phyloP scores from a whole-genome alignment of 2,113 vertebrate species.

The Sander lucioperca region DNA sequence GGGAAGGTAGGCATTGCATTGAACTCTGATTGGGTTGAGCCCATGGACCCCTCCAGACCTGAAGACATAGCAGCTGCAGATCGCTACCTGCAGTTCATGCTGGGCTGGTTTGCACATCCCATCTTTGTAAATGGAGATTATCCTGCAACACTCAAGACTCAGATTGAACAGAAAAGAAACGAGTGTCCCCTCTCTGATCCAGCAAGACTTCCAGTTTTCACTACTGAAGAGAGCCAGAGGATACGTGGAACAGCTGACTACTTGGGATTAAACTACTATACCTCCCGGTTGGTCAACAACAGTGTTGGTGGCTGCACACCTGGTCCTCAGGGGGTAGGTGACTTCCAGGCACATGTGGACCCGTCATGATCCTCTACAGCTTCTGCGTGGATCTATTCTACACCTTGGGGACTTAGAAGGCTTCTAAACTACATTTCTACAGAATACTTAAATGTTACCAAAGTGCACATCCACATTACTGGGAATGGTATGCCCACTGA shows the following conservation, averaged over 20 bases:
- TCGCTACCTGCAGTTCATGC: constrained; percentile 93
- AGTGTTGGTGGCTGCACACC: constrained; percentile 77
- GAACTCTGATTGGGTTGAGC: constrained; percentile 94
- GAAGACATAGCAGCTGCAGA: constrained; percentile 89
- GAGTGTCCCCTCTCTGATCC: constrained; percentile 79
- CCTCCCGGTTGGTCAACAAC: constrained; percentile 85
- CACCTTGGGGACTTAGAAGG: constrained; percentile 92
- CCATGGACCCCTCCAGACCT: constrained; percentile 70
- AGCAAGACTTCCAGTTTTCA: constrained; percentile 89
- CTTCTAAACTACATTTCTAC: constrained; percentile 88
- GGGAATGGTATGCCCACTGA: constrained; percentile 89
- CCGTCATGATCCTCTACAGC: constrained; percentile 88
- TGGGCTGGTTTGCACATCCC: constrained; percentile 97
- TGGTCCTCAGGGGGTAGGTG: constrained; percentile 85
- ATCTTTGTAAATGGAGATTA: constrained; percentile 95
- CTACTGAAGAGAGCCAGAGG: constrained; percentile 84
- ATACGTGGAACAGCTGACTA: constrained; percentile 93
- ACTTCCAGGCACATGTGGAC: constrained; percentile 86
- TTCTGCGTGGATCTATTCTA: constrained; percentile 88
- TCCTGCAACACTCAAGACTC: constrained; percentile 85
- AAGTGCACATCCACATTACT: constrained; percentile 90
- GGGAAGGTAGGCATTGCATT: constrained; percentile 93
- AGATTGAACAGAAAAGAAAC: constrained; percentile 82
- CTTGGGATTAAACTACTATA: constrained; percentile 94
- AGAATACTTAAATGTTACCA: constrained; percentile 84